Evolutionary conservation across 1,140 invertebrate genomes (phyloP).

Genomic region (Yoshiicerus persimilis): DNA sequence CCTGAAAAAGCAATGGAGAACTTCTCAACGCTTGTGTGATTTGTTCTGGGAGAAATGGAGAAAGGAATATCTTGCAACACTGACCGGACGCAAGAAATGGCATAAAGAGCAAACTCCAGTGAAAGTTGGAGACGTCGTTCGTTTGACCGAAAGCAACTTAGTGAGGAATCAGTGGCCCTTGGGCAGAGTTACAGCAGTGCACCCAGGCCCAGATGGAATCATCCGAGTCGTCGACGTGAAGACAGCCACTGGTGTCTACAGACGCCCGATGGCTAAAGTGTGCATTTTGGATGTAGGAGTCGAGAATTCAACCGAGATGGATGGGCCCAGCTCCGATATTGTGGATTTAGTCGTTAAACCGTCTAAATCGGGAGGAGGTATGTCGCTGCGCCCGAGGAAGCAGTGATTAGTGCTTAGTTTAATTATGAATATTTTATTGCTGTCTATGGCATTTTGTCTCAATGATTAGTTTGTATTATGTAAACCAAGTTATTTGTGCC

Average conservation of each 20-base stretch:
- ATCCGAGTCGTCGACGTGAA: no score
- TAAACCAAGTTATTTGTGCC: no score
- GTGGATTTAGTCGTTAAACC: no score
- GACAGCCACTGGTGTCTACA: neutral
- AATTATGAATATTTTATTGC: no score
- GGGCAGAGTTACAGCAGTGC: neutral
- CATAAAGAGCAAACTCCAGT: neutral
- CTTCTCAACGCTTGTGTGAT: conserved; percentile 14
- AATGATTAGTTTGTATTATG: no score
- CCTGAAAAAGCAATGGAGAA: conserved; percentile 24
- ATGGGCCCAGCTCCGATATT: no score
- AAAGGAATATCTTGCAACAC: conserved; percentile 20
- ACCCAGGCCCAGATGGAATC: conserved; percentile 12
- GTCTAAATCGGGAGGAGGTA: no score
- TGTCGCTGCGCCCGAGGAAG: no score
- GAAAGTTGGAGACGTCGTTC: conserved; percentile 12
- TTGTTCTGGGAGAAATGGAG: conserved; percentile 35
- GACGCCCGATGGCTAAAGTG: neutral
- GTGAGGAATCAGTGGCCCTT: conserved; percentile 11
- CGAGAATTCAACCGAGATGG: no score
- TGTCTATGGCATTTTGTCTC: no score
- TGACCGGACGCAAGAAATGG: conserved; percentile 31
- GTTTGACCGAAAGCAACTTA: neutral
- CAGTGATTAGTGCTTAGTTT: no score
- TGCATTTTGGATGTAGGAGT: neutral